Conservation (phyloP, 2,888 invertebrate species). For the Phalangium opilio region DNA sequence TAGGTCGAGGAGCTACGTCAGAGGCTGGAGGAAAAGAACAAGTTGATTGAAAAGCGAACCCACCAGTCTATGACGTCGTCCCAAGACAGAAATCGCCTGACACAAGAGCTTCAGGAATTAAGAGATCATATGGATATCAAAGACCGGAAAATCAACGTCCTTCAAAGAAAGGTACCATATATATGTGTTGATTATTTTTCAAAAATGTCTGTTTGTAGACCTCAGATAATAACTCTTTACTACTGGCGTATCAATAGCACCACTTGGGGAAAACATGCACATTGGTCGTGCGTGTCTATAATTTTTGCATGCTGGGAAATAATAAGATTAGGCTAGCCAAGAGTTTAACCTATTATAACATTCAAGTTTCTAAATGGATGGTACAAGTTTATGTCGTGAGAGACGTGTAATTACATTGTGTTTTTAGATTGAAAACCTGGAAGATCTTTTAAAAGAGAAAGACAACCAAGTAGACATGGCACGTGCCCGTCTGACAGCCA, state of each 20-base stretch:
- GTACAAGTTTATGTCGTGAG: too few relatives aligned
- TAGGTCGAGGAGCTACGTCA: slow-evolving; percentile 83
- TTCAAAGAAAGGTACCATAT: slow-evolving; percentile 94
- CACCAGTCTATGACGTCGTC: slow-evolving; percentile 62
- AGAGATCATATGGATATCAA: slow-evolving; percentile 96
- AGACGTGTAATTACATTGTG: too few relatives aligned
- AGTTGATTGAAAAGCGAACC: slow-evolving; percentile 88
- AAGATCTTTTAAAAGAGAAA: slow-evolving; percentile 91
- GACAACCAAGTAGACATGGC: slow-evolving; percentile 96
- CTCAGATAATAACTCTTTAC: too few relatives aligned
- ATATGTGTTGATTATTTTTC: too few relatives aligned
- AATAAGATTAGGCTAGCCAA: too few relatives aligned
- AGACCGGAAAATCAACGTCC: slow-evolving; percentile 85
- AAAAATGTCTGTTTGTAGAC: too few relatives aligned
- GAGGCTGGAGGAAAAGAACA: slow-evolving; percentile 85
- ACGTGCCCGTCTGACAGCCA: slow-evolving; percentile 63
- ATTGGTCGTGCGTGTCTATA: too few relatives aligned
- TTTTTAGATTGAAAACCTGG: slow-evolving; percentile 82
- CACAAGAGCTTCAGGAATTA: slow-evolving; percentile 70
- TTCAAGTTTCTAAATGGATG: too few relatives aligned
- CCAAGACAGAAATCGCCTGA: slow-evolving; percentile 59
- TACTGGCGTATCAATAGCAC: too few relatives aligned
- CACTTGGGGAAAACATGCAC: too few relatives aligned
- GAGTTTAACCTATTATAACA: too few relatives aligned
- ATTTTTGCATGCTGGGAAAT: too few relatives aligned